phyloP scores from a whole-genome alignment of 2,888 invertebrate genomes.

The Gasteruption jaculator region DNA sequence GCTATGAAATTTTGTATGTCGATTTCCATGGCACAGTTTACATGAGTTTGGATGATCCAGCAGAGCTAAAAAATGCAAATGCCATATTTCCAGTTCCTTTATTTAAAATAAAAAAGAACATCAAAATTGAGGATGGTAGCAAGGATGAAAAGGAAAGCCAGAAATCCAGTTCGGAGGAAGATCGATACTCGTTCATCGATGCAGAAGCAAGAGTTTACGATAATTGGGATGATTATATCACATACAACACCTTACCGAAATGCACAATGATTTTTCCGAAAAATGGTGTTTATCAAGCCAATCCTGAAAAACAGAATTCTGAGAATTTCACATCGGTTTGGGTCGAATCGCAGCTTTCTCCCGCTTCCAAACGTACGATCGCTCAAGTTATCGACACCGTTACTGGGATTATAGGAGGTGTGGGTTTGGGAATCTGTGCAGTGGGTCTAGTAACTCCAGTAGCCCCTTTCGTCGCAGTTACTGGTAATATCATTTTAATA shows the following conservation, averaged over 20 bases:
- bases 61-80: too few relatives aligned
- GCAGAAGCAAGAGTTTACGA: conserved; percentile 27
- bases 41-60: too few relatives aligned
- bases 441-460: conserved; percentile 27
- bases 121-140: neutral
- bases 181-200: conserved; percentile 28
- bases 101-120: too few relatives aligned
- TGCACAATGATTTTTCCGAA: conserved; percentile 35
- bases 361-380: conserved; percentile 20
- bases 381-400: conserved; percentile 20
- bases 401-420: conserved; percentile 21
- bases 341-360: conserved; percentile 25
- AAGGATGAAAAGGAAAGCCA: too few relatives aligned
- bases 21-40: too few relatives aligned
- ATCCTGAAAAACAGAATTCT: conserved; percentile 23
- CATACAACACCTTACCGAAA: conserved; percentile 25
- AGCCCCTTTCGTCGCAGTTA: conserved; percentile 18
- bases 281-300: conserved; percentile 31
- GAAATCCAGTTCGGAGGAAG: too few relatives aligned
- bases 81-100: too few relatives aligned
- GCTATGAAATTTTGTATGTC: too few relatives aligned
- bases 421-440: conserved; percentile 22
- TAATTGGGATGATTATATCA: conserved; percentile 27
- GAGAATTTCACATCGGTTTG: conserved; percentile 22
- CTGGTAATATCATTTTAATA: conserved; percentile 23